Evolutionary conservation across 2,113 vertebrate species (phyloP).

Genomic region (Hippocampus barbouri): DNA sequence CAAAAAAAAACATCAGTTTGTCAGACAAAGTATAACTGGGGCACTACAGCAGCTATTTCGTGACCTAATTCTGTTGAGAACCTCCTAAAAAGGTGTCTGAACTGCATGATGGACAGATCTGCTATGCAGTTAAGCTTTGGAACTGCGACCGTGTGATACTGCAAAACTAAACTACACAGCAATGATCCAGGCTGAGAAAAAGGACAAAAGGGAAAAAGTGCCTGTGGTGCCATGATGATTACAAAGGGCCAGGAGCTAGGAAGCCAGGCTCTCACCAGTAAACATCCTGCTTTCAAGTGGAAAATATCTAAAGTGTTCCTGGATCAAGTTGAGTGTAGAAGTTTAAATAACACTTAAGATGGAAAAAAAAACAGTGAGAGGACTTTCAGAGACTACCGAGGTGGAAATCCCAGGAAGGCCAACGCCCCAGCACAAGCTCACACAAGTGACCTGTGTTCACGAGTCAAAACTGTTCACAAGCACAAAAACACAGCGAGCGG

Average conservation of each 20-base stretch:
- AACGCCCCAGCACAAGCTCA: conserved; percentile 39
- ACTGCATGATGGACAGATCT: conserved; percentile 19
- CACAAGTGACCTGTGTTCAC: conserved; percentile 65
- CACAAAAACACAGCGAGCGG: conserved; percentile 32
- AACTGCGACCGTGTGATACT: background rate
- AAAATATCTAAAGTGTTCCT: conserved; percentile 42
- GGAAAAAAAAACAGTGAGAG: conserved; percentile 15
- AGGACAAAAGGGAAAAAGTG: conserved; percentile 35
- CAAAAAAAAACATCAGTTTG: background rate
- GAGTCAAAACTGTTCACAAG: conserved; percentile 57
- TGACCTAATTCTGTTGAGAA: conserved; percentile 33
- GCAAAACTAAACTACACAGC: conserved; percentile 8
- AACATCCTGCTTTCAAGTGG: conserved; percentile 65
- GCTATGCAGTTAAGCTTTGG: conserved; percentile 5
- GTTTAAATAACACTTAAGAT: conserved; percentile 15
- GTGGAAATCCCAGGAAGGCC: conserved; percentile 35
- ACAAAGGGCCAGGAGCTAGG: conserved; percentile 42
- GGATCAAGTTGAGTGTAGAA: conserved; percentile 20
- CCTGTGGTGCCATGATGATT: conserved; percentile 47
- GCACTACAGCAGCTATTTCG: conserved; percentile 13
- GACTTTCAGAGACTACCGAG: conserved; percentile 41
- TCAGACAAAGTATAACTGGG: background rate
- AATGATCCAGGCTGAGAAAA: conserved; percentile 12
- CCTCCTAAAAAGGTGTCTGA: conserved; percentile 22
- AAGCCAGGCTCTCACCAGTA: conserved; percentile 41